Evolutionary conservation across 2,797 vertebrate genomes (phyloP).

Genomic region (Sorex maritimensis): DNA sequence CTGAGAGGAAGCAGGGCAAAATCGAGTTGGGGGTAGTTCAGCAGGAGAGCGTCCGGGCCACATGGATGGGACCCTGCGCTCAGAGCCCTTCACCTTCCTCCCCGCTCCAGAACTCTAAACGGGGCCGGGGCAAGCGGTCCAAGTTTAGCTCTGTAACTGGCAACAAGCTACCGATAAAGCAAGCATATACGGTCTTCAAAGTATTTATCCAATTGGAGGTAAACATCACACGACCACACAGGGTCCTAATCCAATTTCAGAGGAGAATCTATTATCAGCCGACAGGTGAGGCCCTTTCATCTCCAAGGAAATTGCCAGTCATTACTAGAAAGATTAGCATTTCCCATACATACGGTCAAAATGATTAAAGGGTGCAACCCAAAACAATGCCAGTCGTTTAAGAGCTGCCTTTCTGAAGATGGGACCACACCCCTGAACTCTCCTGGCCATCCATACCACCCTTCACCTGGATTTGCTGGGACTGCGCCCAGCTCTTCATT

Average conservation of each 20-base stretch:
- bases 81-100: too few species aligned
- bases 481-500: not conserved
- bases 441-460: not conserved
- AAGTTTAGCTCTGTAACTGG: slow-evolving; percentile 9
- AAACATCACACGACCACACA: not conserved
- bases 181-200: slow-evolving; percentile 17
- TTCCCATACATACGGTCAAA: slow-evolving; percentile 2
- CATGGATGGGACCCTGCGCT: too few species aligned
- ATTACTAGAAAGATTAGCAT: slow-evolving; percentile 39
- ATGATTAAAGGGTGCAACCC: slow-evolving; percentile 49
- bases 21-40: too few species aligned
- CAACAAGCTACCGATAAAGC: not conserved
- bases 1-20: too few species aligned
- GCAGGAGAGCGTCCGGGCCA: too few species aligned
- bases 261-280: not conserved
- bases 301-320: slow-evolving; percentile 29
- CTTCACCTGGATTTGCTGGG: not conserved
- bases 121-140: not conserved
- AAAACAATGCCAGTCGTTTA: slow-evolving; percentile 39
- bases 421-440: not conserved
- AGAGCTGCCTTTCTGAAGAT: not conserved
- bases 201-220: slow-evolving; percentile 36
- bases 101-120: not conserved
- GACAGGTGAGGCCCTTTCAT: slow-evolving; percentile 32
- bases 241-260: not conserved